Evolutionary conservation across 2,113 vertebrate species (phyloP).

Genomic region (Nesospiza acunhae): DNA sequence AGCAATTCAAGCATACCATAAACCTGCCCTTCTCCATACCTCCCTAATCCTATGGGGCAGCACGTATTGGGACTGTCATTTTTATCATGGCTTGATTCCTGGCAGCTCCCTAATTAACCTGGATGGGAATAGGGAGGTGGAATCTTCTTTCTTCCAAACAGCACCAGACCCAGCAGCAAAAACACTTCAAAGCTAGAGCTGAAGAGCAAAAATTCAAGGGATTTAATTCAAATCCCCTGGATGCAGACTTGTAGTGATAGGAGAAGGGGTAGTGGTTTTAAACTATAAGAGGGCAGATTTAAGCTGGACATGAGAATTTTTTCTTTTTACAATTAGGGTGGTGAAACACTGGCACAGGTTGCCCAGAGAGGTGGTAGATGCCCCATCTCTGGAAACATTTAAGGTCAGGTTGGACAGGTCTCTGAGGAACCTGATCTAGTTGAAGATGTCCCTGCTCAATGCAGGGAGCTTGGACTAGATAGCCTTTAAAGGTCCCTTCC

Average conservation of each 20-base stretch:
- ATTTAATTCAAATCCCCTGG: background rate
- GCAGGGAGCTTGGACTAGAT: background rate
- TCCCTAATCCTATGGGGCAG: background rate
- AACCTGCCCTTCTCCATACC: background rate
- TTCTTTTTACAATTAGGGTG: background rate
- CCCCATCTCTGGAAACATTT: background rate
- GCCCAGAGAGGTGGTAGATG: background rate
- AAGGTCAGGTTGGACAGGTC: background rate
- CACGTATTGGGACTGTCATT: accelerated
- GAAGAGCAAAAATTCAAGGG: background rate
- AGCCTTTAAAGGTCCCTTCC: background rate
- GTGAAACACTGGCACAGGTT: background rate
- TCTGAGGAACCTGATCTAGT: background rate
- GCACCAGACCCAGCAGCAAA: background rate
- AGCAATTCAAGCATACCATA: background rate
- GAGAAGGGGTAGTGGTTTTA: background rate
- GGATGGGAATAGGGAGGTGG: accelerated
- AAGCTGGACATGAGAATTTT: background rate
- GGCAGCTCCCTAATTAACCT: background rate
- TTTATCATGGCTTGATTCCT: background rate
- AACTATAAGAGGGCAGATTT: background rate
- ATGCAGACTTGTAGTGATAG: background rate
- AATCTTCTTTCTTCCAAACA: background rate
- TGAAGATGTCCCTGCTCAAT: background rate
- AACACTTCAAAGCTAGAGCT: background rate